Base-by-base conservation (phyloP, 2,113 vertebrate genomes). In the Misgurnus mizolepis region DNA sequence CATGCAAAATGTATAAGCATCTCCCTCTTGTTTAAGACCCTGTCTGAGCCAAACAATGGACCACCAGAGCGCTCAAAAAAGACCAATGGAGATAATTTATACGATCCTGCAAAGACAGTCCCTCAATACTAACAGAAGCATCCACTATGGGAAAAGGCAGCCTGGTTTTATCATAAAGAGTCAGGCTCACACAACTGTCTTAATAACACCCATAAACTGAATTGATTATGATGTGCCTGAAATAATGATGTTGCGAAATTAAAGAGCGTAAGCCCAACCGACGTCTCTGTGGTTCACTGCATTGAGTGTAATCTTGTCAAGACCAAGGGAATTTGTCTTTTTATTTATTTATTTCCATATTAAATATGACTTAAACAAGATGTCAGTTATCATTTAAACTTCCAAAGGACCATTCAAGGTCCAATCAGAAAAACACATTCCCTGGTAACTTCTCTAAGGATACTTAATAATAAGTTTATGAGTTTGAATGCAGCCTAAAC, bases 1-100 rank as follows among this genome's bases (percentile, higher is more conserved):
- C 27, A 76, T 76, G 58, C 43, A 50, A 76, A 66, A 76, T 66
- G 62, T 53, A 66, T 66, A 47, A 76, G 45, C 39, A 65, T 67
- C 62, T 66, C 61, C 62, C 75, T 40, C 47, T 67, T 22, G 75
- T 7, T 77, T 77, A 66, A 55, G 14, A 66, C 62, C 17, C 45
- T 8, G 41, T 5, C 18, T 64, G 43, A 76, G 73, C 14, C 15
- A 39, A 22, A 77, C 62, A 77, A n/a, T n/a, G n/a, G n/a, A n/a
- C n/a, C n/a, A n/a, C n/a, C n/a, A n/a, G n/a, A n/a, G n/a, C n/a
- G n/a, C 62, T 77, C 34, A 66, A 77, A 76, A 65, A 53, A 14
- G 15, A 50, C 62, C 5, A 49, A 27, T 76, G 73, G 73, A 50
- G 65, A 50, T 53, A 8, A 66, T 55, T 77, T 22, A 62, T 62